These are phyloP conservation scores for Rhinichthys klamathensis DNA, from an alignment of 2,113 vertebrate genomes.

Conservation along the genomic window DNA sequence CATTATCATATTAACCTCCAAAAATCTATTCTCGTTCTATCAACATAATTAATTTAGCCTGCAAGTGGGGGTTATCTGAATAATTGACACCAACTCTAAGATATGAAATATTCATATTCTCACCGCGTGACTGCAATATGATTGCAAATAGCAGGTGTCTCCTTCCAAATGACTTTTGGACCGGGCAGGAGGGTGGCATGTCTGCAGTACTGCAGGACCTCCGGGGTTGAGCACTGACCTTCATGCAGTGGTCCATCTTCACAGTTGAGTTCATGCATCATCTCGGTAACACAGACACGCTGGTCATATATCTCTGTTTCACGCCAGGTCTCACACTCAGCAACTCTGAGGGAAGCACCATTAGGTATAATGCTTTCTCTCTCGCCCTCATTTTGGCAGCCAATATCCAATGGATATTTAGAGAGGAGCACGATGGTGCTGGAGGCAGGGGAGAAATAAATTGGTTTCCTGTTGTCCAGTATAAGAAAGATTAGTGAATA, in stretches of 20 bases:
- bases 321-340: conserved; percentile 65
- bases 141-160: conserved; percentile 49
- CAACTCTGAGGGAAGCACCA: conserved; percentile 70
- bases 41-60: conserved; percentile 76
- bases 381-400: conserved; percentile 30
- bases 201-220: conserved; percentile 27
- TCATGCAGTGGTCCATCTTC: conserved; percentile 59
- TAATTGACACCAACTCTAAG: conserved; percentile 72
- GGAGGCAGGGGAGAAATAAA: background rate
- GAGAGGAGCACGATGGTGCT: conserved; percentile 25
- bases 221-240: conserved; percentile 60
- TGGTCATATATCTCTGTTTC: conserved; percentile 64
- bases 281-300: conserved; percentile 34
- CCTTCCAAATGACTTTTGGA: conserved; percentile 33
- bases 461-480: background rate
- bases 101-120: conserved; percentile 76
- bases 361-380: conserved; percentile 69
- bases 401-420: conserved; percentile 64
- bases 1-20: conserved; percentile 75
- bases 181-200: conserved; percentile 20
- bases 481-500: background rate
- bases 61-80: conserved; percentile 70
- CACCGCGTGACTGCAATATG: conserved; percentile 28
- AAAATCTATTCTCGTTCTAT: conserved; percentile 70
- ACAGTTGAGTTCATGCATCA: conserved; percentile 58